A percentile compares a stretch with the other conserved stretches of the same genome.
Conservation (phyloP, 2,888 invertebrate genomes). For the Melolontha melolontha region DNA sequence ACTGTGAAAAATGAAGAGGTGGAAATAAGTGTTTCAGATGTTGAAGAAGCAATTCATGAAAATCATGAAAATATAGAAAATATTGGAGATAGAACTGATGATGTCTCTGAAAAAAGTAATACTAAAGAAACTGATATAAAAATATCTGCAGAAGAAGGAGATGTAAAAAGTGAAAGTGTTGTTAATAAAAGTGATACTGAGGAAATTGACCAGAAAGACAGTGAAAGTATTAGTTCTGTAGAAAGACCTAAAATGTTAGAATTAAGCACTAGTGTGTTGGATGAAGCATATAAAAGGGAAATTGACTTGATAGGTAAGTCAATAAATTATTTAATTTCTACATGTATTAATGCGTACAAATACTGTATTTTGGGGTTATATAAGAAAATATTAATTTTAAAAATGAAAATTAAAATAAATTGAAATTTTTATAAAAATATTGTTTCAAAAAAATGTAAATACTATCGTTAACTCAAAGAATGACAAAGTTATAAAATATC, state of each 20-base stretch:
- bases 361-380: background rate
- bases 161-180: constrained; percentile 17
- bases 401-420: too few species aligned
- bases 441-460: too few species aligned
- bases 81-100: constrained; percentile 12
- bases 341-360: background rate
- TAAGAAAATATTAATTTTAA: too few species aligned
- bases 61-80: constrained; percentile 13
- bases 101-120: background rate
- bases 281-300: constrained; percentile 47
- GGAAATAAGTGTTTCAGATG: constrained; percentile 1
- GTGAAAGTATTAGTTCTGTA: constrained; percentile 37
- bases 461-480: too few species aligned
- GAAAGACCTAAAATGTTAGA: constrained; percentile 43
- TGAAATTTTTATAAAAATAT: too few species aligned
- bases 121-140: background rate
- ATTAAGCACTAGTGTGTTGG: constrained; percentile 11
- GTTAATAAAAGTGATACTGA: background rate
- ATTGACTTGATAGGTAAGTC: constrained; percentile 53
- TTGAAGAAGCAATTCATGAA: background rate
- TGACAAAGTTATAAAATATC: too few species aligned
- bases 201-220: constrained; percentile 37
- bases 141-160: too few species aligned
- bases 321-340: background rate
- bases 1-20: background rate